A percentile compares a stretch with the other conserved stretches of the same genome.
Conservation (phyloP, 1,140 invertebrate genomes). For the Monochamus saltuarius region DNA sequence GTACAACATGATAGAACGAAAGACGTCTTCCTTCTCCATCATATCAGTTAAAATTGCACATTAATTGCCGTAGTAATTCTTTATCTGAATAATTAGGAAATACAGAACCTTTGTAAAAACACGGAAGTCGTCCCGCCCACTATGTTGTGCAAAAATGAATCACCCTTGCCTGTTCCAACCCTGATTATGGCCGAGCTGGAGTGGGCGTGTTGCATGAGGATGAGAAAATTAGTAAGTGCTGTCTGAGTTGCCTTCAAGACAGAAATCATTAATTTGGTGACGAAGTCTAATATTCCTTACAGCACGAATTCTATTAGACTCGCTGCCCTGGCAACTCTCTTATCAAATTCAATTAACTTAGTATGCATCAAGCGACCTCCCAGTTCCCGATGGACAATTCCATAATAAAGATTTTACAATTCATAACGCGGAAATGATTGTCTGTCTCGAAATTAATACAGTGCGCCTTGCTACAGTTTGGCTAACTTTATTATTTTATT, state of each 20-base stretch:
- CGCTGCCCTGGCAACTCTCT: conserved; percentile 15
- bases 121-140: too few relatives aligned
- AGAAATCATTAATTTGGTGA: conserved; percentile 37
- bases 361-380: conserved; percentile 19
- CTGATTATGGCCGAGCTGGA: too few relatives aligned
- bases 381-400: conserved; percentile 8
- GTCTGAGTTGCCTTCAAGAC: conserved; percentile 31
- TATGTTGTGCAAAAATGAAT: too few relatives aligned
- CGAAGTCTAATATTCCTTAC: conserved; percentile 32
- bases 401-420: conserved; percentile 8
- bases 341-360: conserved; percentile 23
- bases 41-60: too few relatives aligned
- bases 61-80: too few relatives aligned
- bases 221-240: conserved; percentile 15
- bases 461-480: too few relatives aligned
- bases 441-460: background rate
- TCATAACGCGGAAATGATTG: conserved; percentile 1
- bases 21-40: too few relatives aligned
- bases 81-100: too few relatives aligned
- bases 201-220: conserved; percentile 3
- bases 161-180: too few relatives aligned
- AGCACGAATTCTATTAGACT: conserved; percentile 7
- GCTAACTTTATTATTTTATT: too few relatives aligned
- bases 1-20: too few relatives aligned
- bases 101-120: too few relatives aligned